Percentiles rank a stretch among this genome's conserved stretches.
phyloP scores from a whole-genome alignment of 2,113 vertebrate species.

The Platanista minor region DNA sequence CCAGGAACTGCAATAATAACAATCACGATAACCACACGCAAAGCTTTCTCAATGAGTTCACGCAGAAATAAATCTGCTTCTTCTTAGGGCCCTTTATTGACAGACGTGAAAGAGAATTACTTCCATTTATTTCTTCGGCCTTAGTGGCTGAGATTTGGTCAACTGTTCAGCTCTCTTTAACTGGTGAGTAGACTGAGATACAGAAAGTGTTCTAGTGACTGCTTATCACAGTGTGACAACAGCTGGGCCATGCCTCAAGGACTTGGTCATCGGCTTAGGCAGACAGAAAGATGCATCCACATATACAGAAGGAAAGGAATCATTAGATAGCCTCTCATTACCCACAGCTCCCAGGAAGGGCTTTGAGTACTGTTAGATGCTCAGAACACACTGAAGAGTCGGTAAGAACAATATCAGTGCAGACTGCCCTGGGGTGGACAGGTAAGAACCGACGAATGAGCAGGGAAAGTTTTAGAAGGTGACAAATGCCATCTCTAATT shows the following conservation, averaged over 20 bases:
- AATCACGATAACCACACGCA: not conserved
- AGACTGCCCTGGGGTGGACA: not conserved
- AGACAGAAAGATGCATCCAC: not conserved
- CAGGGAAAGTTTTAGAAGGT: not conserved
- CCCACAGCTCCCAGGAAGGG: not conserved
- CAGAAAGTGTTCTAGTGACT: not conserved
- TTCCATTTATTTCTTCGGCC: not conserved
- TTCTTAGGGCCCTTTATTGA: not conserved
- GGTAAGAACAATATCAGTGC: rapidly evolving
- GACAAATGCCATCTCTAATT: not conserved
- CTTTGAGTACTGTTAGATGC: too few species aligned
- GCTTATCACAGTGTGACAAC: not conserved
- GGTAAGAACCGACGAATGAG: not conserved
- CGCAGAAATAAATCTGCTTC: not conserved
- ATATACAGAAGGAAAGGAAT: not conserved
- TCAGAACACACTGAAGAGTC: not conserved
- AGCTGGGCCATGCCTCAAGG: not conserved
- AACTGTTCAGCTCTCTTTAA: not conserved
- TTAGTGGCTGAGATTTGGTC: not conserved
- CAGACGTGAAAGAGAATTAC: not conserved
- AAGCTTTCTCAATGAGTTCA: not conserved
- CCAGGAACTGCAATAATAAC: too few species aligned
- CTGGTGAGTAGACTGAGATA: not conserved
- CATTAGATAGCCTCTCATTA: not conserved
- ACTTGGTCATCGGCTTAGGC: not conserved